Conservation (phyloP, 1,140 invertebrate species). For the Ericerus pela region DNA sequence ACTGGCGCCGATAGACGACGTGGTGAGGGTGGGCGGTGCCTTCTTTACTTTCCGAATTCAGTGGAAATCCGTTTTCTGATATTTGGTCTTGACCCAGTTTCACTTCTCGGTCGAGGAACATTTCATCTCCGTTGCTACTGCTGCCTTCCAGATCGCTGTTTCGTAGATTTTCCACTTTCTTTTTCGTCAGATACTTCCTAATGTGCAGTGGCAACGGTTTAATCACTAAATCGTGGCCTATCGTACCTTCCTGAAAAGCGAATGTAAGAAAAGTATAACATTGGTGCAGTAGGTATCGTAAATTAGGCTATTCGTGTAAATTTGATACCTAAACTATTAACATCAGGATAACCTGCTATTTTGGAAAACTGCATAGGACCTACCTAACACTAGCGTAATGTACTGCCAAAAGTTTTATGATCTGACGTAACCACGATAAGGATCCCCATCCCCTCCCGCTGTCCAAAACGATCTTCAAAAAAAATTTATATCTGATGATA, state of each 20-base stretch:
- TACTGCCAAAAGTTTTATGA: too few species aligned
- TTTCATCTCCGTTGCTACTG: constrained; percentile 53
- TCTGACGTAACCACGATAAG: too few species aligned
- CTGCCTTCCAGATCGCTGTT: constrained; percentile 28
- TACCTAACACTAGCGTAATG: too few species aligned
- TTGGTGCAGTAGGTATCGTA: neutral
- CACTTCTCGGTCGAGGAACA: constrained; percentile 47
- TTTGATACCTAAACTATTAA: too few species aligned
- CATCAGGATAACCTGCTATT: too few species aligned
- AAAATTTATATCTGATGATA: too few species aligned
- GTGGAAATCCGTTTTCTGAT: constrained; percentile 34
- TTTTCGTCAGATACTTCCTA: constrained; percentile 27
- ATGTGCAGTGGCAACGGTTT: constrained; percentile 60
- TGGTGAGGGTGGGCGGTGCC: constrained; percentile 31
- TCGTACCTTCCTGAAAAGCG: constrained; percentile 65
- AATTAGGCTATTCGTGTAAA: neutral
- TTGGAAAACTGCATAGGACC: too few species aligned
- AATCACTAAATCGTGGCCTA: constrained; percentile 73
- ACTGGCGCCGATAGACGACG: constrained; percentile 47
- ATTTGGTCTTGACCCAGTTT: constrained; percentile 37
- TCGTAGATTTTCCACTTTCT: constrained; percentile 13
- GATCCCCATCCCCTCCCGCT: too few species aligned
- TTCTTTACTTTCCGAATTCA: constrained; percentile 26
- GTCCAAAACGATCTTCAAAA: too few species aligned
- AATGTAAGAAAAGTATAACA: constrained; percentile 6